Conservation (phyloP, 2,797 vertebrate species). For the Odontamblyopus lacepedii region DNA sequence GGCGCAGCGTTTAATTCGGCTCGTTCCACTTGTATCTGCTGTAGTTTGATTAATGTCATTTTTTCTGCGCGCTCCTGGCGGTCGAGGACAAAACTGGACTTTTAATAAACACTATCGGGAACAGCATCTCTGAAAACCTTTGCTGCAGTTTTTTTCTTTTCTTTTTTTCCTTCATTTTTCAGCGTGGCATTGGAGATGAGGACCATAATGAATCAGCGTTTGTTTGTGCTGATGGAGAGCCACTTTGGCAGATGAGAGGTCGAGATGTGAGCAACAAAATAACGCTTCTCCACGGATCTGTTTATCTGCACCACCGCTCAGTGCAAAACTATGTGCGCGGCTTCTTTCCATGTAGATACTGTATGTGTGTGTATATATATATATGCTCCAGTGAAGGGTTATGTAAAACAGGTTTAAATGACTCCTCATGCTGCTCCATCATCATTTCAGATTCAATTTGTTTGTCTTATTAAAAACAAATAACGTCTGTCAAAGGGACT, state of each 20-base stretch:
- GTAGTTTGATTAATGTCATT: not conserved
- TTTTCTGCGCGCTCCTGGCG: not conserved
- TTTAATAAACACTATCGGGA: slow-evolving; percentile 35
- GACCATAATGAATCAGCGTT: slow-evolving; percentile 46
- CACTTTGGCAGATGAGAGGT: slow-evolving; percentile 52
- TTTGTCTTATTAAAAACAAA: no score
- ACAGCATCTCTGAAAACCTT: slow-evolving; percentile 31
- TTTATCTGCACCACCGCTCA: slow-evolving; percentile 22
- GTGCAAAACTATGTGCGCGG: no score
- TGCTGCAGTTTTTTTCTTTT: not conserved
- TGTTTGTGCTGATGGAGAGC: slow-evolving; percentile 49
- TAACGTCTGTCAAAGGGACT: no score
- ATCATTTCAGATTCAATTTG: no score
- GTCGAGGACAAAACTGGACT: slow-evolving; percentile 10
- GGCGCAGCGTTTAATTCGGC: no score
- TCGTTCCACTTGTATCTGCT: not conserved
- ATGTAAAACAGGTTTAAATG: no score
- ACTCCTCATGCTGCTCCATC: no score
- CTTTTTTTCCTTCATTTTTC: not conserved
- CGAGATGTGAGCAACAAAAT: slow-evolving; percentile 34
- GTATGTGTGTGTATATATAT: no score
- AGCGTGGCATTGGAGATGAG: slow-evolving; percentile 9
- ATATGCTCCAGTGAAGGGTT: no score
- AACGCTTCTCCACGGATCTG: slow-evolving; percentile 12
- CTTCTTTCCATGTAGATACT: no score